These are phyloP conservation scores for Mystacornis crossleyi DNA, from an alignment of 2,113 vertebrate genomes.

Conservation along the genomic window DNA sequence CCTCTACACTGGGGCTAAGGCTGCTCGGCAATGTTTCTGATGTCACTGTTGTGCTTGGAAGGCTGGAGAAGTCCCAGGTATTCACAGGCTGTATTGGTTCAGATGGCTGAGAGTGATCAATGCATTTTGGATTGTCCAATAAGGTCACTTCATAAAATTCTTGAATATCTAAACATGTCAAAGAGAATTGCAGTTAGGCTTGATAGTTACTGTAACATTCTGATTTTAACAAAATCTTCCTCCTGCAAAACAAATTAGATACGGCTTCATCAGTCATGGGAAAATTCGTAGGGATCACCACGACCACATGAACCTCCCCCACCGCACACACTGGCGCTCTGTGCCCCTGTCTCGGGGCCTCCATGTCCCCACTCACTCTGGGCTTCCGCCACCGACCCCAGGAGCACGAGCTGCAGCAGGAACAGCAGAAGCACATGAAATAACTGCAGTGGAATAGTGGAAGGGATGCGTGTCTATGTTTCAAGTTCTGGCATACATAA, in stretches of 20 bases:
- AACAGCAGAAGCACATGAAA: not conserved
- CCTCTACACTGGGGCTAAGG: slow-evolving; percentile 93
- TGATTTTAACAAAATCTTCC: not conserved
- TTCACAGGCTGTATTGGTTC: slow-evolving; percentile 84
- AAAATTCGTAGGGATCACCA: not conserved
- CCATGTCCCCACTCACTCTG: rapidly evolving
- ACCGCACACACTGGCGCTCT: not conserved
- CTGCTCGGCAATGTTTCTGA: slow-evolving; percentile 90
- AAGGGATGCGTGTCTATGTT: not conserved
- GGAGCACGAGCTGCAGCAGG: not conserved
- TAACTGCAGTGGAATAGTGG: not conserved
- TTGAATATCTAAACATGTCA: slow-evolving; percentile 88
- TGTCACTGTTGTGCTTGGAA: slow-evolving; percentile 90
- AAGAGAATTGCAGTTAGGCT: not conserved
- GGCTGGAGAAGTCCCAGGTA: slow-evolving; percentile 94
- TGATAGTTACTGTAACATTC: not conserved
- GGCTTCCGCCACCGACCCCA: rapidly evolving
- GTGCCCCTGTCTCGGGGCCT: not conserved
- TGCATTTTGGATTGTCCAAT: slow-evolving; percentile 91
- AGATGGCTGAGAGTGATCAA: slow-evolving; percentile 78
- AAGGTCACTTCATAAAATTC: slow-evolving; percentile 99
- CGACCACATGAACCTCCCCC: not conserved
- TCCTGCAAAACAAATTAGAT: not conserved
- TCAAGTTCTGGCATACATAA: not conserved
- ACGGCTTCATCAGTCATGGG: not conserved